These are phyloP conservation scores for Ptilodon capucinus DNA, from an alignment of 2,888 invertebrate species.

Conservation along the genomic window DNA sequence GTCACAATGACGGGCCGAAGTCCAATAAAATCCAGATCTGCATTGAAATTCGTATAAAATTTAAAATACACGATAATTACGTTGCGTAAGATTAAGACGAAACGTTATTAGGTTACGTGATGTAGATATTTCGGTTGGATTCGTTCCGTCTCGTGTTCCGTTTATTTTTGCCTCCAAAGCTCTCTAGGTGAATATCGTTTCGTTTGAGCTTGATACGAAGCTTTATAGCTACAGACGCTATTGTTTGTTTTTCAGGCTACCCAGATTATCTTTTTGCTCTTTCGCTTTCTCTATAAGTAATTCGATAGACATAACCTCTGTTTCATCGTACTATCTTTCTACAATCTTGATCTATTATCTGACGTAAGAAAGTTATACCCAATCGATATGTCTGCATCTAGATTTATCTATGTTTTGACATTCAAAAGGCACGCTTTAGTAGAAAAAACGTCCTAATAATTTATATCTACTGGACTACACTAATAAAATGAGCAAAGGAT, in stretches of 20 bases:
- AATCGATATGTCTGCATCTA: not conserved
- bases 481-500: not conserved
- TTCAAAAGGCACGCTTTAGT: not conserved
- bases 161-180: constrained; percentile 61
- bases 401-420: not conserved
- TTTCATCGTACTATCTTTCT: not conserved
- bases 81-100: constrained; percentile 40
- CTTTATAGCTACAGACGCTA: constrained; percentile 15
- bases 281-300: not conserved
- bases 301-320: not conserved
- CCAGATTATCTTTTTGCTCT: not conserved
- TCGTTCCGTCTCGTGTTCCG: constrained; percentile 52
- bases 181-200: constrained; percentile 28
- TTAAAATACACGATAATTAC: constrained; percentile 26
- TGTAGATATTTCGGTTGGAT: constrained; percentile 59
- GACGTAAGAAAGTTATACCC: not conserved
- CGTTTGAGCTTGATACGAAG: constrained; percentile 21
- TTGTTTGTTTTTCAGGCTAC: constrained; percentile 16
- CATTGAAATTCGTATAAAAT: constrained; percentile 33
- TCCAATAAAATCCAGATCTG: constrained; percentile 36
- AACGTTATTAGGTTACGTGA: constrained; percentile 40
- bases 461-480: not conserved
- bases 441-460: not conserved
- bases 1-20: constrained; percentile 35
- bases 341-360: not conserved